Evolutionary conservation across 2,888 invertebrate species (phyloP).

Genomic region (Nephrotoma guestfalica): DNA sequence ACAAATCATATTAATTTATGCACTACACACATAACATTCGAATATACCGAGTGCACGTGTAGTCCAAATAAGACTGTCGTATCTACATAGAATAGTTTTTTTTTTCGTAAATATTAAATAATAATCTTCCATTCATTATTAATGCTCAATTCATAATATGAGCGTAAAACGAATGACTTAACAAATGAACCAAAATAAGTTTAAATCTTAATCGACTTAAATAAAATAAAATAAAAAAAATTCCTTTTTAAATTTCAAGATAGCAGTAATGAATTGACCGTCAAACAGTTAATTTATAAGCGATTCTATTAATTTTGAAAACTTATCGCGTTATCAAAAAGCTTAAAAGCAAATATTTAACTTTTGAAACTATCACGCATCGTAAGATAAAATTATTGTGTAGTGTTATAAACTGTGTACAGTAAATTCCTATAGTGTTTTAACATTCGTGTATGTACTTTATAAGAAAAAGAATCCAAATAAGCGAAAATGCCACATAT

Average conservation of each 20-base stretch:
- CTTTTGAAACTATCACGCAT: not conserved
- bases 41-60: not conserved
- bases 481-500: conserved; percentile 17
- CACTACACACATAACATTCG: not conserved
- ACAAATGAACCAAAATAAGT: not conserved
- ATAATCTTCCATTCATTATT: not conserved
- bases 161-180: not conserved
- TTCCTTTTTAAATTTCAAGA: not conserved
- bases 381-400: not conserved
- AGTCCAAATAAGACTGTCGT: not conserved
- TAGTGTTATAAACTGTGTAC: not conserved
- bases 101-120: too few relatives aligned
- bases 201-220: not conserved
- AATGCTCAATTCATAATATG: not conserved
- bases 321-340: not conserved
- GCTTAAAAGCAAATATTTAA: not conserved
- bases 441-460: not conserved
- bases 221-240: not conserved
- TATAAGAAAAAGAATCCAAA: not conserved
- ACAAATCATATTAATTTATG: not conserved
- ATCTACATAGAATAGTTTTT: not conserved
- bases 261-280: not conserved
- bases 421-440: not conserved
- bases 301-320: not conserved
- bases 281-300: not conserved